Conservation (phyloP, 2,113 vertebrate genomes). For the Dendropsophus ebraccatus region DNA sequence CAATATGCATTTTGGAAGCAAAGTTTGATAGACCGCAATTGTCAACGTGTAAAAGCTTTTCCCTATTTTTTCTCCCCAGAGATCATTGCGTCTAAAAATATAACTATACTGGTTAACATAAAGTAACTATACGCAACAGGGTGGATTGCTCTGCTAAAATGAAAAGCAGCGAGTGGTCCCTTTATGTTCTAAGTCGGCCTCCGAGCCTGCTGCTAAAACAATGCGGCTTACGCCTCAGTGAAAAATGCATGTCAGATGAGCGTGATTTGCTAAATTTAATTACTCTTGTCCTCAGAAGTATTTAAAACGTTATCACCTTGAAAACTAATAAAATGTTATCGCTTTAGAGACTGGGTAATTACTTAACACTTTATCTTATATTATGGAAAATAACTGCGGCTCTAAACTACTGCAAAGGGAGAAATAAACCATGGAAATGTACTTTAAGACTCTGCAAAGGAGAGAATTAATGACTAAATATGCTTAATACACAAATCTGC, state of each 20-base stretch:
- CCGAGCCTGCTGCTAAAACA: conserved; percentile 49
- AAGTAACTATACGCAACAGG: conserved; percentile 50
- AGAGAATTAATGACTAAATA: background rate
- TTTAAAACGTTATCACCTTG: conserved; percentile 48
- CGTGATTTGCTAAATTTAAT: conserved; percentile 50
- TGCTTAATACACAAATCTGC: background rate
- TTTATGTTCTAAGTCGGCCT: conserved; percentile 27
- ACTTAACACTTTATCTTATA: conserved; percentile 37
- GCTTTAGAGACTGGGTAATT: conserved; percentile 36
- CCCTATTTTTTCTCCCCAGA: background rate
- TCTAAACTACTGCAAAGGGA: background rate
- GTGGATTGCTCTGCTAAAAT: conserved; percentile 51
- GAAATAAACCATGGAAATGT: conserved; percentile 4
- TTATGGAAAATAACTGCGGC: background rate
- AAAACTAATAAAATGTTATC: conserved; percentile 39
- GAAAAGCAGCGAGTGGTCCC: conserved; percentile 52
- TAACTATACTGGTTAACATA: conserved; percentile 45
- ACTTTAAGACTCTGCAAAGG: conserved; percentile 2
- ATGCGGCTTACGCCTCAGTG: conserved; percentile 31
- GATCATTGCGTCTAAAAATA: conserved; percentile 51
- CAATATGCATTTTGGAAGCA: conserved; percentile 23
- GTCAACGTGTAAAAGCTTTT: conserved; percentile 31
- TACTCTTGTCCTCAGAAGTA: conserved; percentile 37
- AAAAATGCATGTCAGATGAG: conserved; percentile 26
- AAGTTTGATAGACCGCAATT: conserved; percentile 22